A percentile compares a stretch with the other conserved stretches of the same genome.
Conservation (phyloP, 2,113 vertebrate genomes). For the Syrrhaptes paradoxus region DNA sequence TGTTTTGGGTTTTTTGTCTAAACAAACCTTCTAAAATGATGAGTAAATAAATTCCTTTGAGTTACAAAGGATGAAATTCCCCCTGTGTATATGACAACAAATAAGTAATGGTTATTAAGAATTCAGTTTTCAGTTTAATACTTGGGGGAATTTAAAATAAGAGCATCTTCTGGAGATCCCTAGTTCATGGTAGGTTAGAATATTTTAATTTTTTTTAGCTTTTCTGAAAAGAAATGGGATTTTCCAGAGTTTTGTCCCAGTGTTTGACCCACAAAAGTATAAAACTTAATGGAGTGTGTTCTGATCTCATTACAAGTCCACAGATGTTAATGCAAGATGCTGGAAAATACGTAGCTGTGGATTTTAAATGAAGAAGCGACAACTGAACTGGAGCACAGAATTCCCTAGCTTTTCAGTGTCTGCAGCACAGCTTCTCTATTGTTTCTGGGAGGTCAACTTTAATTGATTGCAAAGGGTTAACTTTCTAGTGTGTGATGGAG, state of each 20-base stretch:
- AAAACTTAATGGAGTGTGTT: not conserved
- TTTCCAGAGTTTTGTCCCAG: not conserved
- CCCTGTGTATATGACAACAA: not conserved
- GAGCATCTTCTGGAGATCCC: not conserved
- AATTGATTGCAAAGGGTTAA: not conserved
- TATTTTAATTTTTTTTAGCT: not conserved
- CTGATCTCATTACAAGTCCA: not conserved
- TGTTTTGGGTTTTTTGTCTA: not conserved
- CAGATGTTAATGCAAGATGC: not conserved
- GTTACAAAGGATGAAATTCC: not conserved
- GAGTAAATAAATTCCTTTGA: not conserved
- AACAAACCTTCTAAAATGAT: not conserved
- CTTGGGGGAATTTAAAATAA: not conserved
- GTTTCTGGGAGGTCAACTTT: not conserved
- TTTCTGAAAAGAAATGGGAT: not conserved
- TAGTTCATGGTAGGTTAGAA: not conserved
- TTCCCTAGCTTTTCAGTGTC: not conserved
- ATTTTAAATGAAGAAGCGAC: not conserved
- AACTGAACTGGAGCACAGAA: not conserved
- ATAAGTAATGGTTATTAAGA: not conserved
- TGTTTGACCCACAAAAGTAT: not conserved
- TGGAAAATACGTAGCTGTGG: not conserved
- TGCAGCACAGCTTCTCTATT: not conserved
- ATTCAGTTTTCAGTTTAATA: not conserved
- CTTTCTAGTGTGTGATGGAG: not conserved